phyloP scores from a whole-genome alignment of 1,140 invertebrate genomes.

The Penaeus indicus region DNA sequence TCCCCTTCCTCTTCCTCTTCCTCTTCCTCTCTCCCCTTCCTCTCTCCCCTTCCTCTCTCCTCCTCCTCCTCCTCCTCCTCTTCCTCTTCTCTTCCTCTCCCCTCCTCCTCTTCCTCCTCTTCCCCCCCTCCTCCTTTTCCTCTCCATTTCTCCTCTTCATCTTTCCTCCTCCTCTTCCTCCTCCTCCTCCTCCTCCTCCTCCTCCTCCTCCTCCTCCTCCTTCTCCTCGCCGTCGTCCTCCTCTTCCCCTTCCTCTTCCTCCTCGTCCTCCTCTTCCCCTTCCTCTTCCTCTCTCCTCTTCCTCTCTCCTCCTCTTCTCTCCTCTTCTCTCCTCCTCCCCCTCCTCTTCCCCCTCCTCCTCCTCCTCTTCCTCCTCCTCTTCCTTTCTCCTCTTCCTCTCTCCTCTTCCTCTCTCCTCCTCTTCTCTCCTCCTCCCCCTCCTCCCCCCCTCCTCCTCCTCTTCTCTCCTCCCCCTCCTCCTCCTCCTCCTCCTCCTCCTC shows the following conservation, averaged over 20 bases:
- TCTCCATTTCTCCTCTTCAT: no score
- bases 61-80: neutral
- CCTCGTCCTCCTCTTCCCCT: no score
- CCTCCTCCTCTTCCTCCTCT: no score
- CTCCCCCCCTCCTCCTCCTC: neutral
- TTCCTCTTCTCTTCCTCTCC: neutral
- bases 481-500: neutral
- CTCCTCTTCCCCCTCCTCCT: neutral
- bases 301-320: neutral
- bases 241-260: no score
- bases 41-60: neutral
- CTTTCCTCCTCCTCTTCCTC: no score
- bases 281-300: slow-evolving; percentile 1
- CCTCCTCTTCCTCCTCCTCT: neutral
- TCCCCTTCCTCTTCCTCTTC: neutral
- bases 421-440: neutral
- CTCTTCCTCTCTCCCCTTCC: no score
- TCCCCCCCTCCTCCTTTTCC: no score
- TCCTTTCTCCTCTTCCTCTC: neutral
- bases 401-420: neutral
- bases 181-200: no score
- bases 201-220: no score
- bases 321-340: neutral
- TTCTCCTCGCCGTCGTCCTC: no score
- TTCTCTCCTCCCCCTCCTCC: neutral